Conservation (phyloP, 1,140 invertebrate genomes). For the Drosophila nigromelanica region DNA sequence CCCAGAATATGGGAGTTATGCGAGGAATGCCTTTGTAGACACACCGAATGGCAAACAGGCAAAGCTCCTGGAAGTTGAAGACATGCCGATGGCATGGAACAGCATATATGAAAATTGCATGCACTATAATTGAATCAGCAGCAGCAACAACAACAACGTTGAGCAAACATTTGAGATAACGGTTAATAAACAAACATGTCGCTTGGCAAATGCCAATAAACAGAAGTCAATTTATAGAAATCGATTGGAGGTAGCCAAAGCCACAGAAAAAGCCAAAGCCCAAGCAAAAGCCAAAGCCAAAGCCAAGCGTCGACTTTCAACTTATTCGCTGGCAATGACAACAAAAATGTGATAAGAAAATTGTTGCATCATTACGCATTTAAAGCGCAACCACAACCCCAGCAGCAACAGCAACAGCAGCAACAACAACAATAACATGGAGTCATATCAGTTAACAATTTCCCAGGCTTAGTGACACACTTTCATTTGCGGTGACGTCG, state of each 20-base stretch:
- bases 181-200: constrained; percentile 45
- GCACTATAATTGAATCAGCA: constrained; percentile 33
- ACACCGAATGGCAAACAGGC: too few species aligned
- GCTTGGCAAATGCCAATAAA: constrained; percentile 32
- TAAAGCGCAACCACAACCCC: constrained; percentile 24
- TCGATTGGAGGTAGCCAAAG: constrained; percentile 10
- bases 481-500: constrained; percentile 55
- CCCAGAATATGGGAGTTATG: too few species aligned
- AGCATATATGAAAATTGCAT: constrained; percentile 22
- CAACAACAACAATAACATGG: constrained; percentile 20
- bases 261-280: not conserved
- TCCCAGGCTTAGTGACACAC: constrained; percentile 78
- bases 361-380: constrained; percentile 77
- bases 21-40: too few species aligned
- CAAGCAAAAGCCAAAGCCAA: constrained; percentile 9
- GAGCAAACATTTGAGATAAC: constrained; percentile 43
- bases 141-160: constrained; percentile 14
- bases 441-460: constrained; percentile 66
- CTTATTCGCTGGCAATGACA: constrained; percentile 24
- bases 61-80: not conserved
- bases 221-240: constrained; percentile 34
- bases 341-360: constrained; percentile 72
- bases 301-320: constrained; percentile 15
- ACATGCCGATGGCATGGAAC: constrained; percentile 16
- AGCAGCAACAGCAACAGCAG: constrained; percentile 1